phyloP scores from a whole-genome alignment of 2,797 vertebrate species.

The Myotis myotis region DNA sequence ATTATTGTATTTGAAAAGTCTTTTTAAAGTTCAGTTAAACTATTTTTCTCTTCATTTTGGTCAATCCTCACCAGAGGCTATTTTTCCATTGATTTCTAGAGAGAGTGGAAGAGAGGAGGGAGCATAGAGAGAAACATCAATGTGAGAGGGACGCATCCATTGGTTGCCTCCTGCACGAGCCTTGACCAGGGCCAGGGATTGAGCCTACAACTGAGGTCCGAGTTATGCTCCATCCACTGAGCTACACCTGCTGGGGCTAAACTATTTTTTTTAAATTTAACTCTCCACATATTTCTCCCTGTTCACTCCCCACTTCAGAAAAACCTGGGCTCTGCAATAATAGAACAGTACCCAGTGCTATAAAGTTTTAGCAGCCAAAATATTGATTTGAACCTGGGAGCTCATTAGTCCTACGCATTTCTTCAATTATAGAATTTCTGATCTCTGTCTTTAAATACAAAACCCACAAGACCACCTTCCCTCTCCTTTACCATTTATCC shows the following conservation, averaged over 20 bases:
- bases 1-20: slow-evolving; percentile 12
- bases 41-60: background rate
- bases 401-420: background rate
- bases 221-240: too few relatives aligned
- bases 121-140: too few relatives aligned
- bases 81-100: too few relatives aligned
- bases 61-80: too few relatives aligned
- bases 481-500: background rate
- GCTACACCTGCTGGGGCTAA: background rate
- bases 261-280: background rate
- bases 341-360: background rate
- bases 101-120: too few relatives aligned
- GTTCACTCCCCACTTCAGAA: background rate
- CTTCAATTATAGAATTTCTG: background rate
- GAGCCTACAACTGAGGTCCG: too few relatives aligned
- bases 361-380: background rate
- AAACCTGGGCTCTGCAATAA: background rate
- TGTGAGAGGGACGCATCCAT: too few relatives aligned
- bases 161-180: too few relatives aligned
- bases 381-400: background rate
- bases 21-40: background rate
- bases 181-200: too few relatives aligned
- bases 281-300: background rate
- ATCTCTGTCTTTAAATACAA: background rate
- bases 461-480: too few relatives aligned